Evolutionary conservation across 64 coral and sea anemone genomes (phyloP).

Genomic region (Cladopsammia gracilis): DNA sequence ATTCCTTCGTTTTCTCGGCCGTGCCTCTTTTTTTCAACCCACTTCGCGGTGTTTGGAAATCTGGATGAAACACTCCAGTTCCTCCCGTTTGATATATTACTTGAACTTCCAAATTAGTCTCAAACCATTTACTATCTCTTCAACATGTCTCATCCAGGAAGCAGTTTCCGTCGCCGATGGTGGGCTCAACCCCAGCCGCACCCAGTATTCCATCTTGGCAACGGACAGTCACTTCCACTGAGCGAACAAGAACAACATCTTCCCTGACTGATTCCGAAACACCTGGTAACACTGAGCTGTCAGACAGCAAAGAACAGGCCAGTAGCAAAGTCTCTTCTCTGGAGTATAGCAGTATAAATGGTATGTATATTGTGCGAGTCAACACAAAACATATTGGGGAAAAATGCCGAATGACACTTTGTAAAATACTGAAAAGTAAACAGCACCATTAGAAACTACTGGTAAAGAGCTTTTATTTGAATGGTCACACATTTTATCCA

Average conservation of each 20-base stretch:
- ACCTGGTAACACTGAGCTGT: background rate
- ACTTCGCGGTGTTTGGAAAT: too few species aligned
- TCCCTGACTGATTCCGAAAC: conserved; percentile 31
- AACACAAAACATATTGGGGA: too few species aligned
- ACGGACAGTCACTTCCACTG: conserved; percentile 47
- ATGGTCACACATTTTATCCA: too few species aligned
- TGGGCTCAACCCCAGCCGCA: conserved; percentile 72
- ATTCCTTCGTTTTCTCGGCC: too few species aligned
- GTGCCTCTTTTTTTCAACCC: too few species aligned
- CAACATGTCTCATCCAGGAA: conserved; percentile 43
- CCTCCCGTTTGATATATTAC: too few species aligned
- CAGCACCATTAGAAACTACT: too few species aligned
- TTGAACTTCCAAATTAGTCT: too few species aligned
- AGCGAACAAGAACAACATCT: conserved; percentile 9
- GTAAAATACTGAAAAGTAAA: too few species aligned
- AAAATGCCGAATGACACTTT: too few species aligned
- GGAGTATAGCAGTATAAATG: conserved; percentile 44
- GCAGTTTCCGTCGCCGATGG: conserved; percentile 82
- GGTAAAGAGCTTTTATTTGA: too few species aligned
- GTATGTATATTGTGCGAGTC: background rate
- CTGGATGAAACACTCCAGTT: too few species aligned
- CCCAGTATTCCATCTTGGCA: conserved; percentile 86
- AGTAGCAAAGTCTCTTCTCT: background rate
- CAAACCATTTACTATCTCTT: background rate
- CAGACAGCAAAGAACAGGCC: conserved; percentile 4